These are phyloP conservation scores for Conus betulinus DNA, from an alignment of 1,140 invertebrate species.

Conservation along the genomic window DNA sequence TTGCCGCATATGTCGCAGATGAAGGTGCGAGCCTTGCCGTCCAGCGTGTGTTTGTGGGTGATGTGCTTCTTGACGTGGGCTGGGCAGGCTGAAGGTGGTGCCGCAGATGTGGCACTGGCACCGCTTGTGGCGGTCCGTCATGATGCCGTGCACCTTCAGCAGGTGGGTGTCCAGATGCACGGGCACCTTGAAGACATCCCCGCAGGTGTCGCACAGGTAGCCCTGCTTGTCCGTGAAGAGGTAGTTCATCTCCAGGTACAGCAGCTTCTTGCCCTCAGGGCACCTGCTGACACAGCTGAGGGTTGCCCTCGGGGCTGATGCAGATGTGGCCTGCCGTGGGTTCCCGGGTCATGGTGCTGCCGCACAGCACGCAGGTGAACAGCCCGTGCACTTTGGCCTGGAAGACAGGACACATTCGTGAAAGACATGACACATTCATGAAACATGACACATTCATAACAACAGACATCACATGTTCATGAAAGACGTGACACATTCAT, in stretches of 20 bases:
- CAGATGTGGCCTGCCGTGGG: background rate
- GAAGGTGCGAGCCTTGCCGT: background rate
- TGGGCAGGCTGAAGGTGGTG: background rate
- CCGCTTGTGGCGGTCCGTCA: background rate
- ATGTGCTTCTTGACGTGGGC: background rate
- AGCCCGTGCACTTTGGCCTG: background rate
- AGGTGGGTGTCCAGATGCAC: slow-evolving; percentile 6
- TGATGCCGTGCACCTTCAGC: slow-evolving; percentile 2
- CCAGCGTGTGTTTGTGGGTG: background rate
- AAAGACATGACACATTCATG: too few relatives aligned
- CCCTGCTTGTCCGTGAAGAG: slow-evolving; percentile 4
- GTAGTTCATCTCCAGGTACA: background rate
- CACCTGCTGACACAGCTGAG: background rate
- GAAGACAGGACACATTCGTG: too few relatives aligned
- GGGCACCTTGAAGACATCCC: slow-evolving; percentile 9
- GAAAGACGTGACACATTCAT: too few relatives aligned
- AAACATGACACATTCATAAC: too few relatives aligned
- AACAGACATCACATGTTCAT: too few relatives aligned
- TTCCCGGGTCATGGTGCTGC: background rate
- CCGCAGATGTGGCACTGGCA: background rate
- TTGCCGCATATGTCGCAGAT: slow-evolving; percentile 9
- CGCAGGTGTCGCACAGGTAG: slow-evolving; percentile 10
- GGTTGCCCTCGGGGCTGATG: background rate
- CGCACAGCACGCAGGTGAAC: too few relatives aligned
- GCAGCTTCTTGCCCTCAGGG: background rate